Evolutionary conservation across 2,888 invertebrate species (phyloP), one percentile per base, ranked within the genome.

Genomic region (Epinotia bilunana): DNA sequence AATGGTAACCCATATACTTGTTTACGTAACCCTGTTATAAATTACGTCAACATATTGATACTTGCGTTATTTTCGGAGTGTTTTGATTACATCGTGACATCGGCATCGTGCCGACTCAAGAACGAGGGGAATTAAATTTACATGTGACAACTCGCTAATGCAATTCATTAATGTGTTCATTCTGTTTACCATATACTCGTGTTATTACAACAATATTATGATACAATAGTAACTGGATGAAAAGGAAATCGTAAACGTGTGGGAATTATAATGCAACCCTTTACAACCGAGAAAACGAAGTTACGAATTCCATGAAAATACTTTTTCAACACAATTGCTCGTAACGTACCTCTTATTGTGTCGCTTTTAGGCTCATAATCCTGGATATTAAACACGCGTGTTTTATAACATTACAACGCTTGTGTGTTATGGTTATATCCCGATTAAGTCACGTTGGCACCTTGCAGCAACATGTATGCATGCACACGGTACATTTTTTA

Each of bases 1-100:
- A 72, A 72, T 72, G 55, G 63, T 55, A 72, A 72, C 72, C 28
- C 46, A 64, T 58, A 72, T 39, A 43, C 63, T 72, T 72, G 67
- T 73, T 73, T 73, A 57, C 61, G 43, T 16, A 73, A 68, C 63
- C 61, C 46, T 73, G 68, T 68, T 68, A 72, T 28, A 60, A 65
- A 60, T 58, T 58, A 62, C 58, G 57, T 63, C 18, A 69, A 49
- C 43, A 73, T 69, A 73, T 62, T 62, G 61, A 57, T 57, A 67
- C 67, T 61, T 49, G n/a, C 46, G 63, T 28, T 74, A 63, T 63
- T 62, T 69, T 46, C 73, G 57, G 57, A 74, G 43, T 18, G 65
- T 28, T 46, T 43, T 58, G 63, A 57, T 74, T 63, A 63, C 63
- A 46, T 58, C n/a, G 12, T 67, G 58, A 58, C 55, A 33, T 20